Base-by-base conservation (phyloP, 2,888 invertebrate species). In the Phaonia tiefii region DNA sequence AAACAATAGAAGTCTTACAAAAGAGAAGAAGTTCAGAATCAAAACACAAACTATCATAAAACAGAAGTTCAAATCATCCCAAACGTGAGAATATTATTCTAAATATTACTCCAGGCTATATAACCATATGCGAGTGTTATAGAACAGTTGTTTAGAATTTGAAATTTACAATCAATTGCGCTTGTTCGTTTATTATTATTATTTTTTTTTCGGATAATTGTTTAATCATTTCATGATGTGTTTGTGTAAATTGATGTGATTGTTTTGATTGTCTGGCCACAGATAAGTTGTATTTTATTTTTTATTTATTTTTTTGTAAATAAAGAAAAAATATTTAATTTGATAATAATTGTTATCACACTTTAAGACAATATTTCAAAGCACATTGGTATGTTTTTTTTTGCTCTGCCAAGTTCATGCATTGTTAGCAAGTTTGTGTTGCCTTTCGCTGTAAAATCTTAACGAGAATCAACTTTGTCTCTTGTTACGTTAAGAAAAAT, bases 131-230 rank as follows among this genome's bases (percentile, higher is more conserved):
- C 10, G 11, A 56, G 8, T 20, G 20, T 20, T 51, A 31, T 31
- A 31, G 31, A n/a, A n/a, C n/a, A n/a, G n/a, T n/a, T 46, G 15
- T 15, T 46, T 17, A 22, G 8, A 22, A 25, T 42, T 63, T 20
- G 26, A 39, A 71, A 75, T 42, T 56, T 67, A 67, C 58, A 72
- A 67, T 75, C 67, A 58, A 44, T 67, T 39, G 42, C 51, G 54
- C 13, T n/a, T 44, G 17, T 69, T 49, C n/a, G n/a, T n/a, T n/a
- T n/a, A n/a, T n/a, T n/a, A n/a, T n/a, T n/a, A n/a, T n/a, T n/a
- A n/a, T n/a, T n/a, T n/a, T n/a, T n/a, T n/a, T 49, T 63, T 42
- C 17, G 37, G 75, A 72, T 79, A 80, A 73, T 76, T 76, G 63
- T 69, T 75, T 75, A 75, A 75, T 67, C 58, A 49, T 56, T 44